Conservation (phyloP, 2,888 invertebrate genomes). For the Nebria brevicollis region DNA sequence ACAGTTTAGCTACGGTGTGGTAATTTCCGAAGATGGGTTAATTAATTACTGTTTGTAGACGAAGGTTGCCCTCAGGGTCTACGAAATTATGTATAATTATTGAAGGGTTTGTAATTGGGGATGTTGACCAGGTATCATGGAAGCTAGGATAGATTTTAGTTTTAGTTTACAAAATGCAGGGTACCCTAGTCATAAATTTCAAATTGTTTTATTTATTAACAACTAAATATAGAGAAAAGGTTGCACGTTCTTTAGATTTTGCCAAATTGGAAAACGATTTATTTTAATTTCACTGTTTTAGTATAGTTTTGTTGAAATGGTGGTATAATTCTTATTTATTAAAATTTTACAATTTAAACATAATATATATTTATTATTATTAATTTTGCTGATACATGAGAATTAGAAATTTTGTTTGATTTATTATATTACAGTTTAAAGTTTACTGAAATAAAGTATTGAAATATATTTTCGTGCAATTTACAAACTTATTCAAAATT, state of each 20-base stretch:
- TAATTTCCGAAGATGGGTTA: constrained; percentile 31
- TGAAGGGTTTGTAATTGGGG: constrained; percentile 28
- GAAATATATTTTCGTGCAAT: neutral
- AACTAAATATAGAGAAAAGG: neutral
- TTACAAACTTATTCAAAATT: constrained; percentile 23
- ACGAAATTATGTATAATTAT: constrained; percentile 37
- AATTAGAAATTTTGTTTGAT: too few species aligned
- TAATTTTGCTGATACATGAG: too few species aligned
- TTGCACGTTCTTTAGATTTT: neutral
- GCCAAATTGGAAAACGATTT: neutral
- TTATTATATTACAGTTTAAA: too few species aligned
- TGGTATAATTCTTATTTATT: too few species aligned
- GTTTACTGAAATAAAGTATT: too few species aligned
- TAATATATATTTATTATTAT: too few species aligned
- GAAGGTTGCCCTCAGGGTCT: constrained; percentile 15
- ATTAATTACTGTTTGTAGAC: constrained; percentile 31
- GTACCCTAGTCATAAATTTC: neutral
- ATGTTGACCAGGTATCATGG: neutral
- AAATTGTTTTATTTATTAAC: neutral
- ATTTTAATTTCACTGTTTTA: neutral
- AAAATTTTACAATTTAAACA: too few species aligned
- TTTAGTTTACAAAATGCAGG: neutral
- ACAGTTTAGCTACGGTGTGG: constrained; percentile 18
- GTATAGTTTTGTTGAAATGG: too few species aligned
- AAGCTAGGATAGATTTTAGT: neutral